Evolutionary conservation across 2,888 invertebrate species (phyloP).

Genomic region (Leucophora obtusa): DNA sequence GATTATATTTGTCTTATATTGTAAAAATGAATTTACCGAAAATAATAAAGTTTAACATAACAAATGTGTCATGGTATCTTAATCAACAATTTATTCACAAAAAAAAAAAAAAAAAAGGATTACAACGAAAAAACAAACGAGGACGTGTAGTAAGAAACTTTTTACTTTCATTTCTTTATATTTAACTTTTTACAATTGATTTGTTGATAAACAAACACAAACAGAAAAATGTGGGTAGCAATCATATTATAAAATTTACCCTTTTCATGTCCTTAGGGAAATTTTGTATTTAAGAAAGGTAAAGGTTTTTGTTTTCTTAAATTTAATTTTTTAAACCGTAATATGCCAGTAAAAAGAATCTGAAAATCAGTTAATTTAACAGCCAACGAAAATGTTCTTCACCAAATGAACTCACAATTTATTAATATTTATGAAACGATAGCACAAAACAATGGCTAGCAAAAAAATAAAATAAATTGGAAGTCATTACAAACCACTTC

Average conservation of each 20-base stretch:
- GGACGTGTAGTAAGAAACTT: not conserved
- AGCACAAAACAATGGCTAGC: no score
- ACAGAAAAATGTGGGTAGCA: not conserved
- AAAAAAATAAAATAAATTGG: no score
- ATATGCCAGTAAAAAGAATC: not conserved
- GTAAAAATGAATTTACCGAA: slow-evolving; percentile 2
- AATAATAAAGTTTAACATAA: slow-evolving; percentile 24
- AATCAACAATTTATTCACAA: slow-evolving; percentile 10
- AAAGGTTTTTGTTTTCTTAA: no score
- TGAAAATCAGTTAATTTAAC: not conserved
- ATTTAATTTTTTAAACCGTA: no score
- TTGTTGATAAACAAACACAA: not conserved
- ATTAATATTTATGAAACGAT: no score
- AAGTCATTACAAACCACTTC: no score
- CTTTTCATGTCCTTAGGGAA: not conserved
- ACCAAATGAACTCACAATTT: no score
- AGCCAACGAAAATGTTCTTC: no score
- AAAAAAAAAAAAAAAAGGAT: slow-evolving; percentile 1
- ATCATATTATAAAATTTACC: not conserved
- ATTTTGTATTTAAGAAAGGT: not conserved
- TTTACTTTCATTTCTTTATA: not conserved
- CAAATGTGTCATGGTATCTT: slow-evolving; percentile 28
- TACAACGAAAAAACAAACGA: not conserved
- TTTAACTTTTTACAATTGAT: not conserved
- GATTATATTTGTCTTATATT: slow-evolving; percentile 3